A percentile compares a stretch with the other conserved stretches of the same genome.
phyloP scores from a whole-genome alignment of 2,797 vertebrate species.

The Ctenochaetus hawaiiensis region DNA sequence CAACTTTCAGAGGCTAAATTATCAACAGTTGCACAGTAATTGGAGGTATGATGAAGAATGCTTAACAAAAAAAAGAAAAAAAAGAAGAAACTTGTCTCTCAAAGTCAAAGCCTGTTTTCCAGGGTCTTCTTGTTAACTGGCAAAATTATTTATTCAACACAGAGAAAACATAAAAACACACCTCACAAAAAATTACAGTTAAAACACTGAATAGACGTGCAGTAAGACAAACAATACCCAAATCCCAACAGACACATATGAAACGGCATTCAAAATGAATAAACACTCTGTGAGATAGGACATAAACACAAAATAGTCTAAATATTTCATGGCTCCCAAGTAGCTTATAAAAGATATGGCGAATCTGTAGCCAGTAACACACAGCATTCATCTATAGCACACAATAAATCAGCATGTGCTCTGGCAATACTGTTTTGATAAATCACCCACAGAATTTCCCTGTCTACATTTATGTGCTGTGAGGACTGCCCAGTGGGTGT shows the following conservation, averaged over 20 bases:
- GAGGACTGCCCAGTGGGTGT: conserved; percentile 54
- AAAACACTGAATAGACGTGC: conserved; percentile 26
- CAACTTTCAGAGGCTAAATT: conserved; percentile 76
- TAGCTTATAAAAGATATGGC: conserved; percentile 33
- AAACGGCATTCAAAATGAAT: conserved; percentile 18
- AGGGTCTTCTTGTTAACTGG: conserved; percentile 8
- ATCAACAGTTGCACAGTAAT: conserved; percentile 47
- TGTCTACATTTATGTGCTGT: conserved; percentile 37
- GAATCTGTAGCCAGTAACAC: conserved; percentile 17
- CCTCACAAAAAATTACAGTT: conserved; percentile 14
- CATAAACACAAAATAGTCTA: conserved; percentile 44
- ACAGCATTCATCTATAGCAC: conserved; percentile 18
- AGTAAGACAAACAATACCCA: conserved; percentile 30
- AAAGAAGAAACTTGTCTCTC: conserved; percentile 17
- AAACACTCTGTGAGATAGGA: conserved; percentile 8
- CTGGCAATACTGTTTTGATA: conserved; percentile 30
- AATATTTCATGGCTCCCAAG: conserved; percentile 62
- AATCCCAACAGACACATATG: conserved; percentile 16
- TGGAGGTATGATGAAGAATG: conserved; percentile 35
- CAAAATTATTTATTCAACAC: conserved; percentile 23
- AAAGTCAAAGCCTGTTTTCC: conserved; percentile 31
- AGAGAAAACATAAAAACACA: conserved; percentile 35
- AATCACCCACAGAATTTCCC: conserved; percentile 32
- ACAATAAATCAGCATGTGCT: conserved; percentile 32
- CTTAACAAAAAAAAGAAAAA: conserved; percentile 30